Percentiles rank a stretch among this genome's conserved stretches.
Conservation (phyloP, 2,888 invertebrate genomes). For the Cordylochernes scorpioides region DNA sequence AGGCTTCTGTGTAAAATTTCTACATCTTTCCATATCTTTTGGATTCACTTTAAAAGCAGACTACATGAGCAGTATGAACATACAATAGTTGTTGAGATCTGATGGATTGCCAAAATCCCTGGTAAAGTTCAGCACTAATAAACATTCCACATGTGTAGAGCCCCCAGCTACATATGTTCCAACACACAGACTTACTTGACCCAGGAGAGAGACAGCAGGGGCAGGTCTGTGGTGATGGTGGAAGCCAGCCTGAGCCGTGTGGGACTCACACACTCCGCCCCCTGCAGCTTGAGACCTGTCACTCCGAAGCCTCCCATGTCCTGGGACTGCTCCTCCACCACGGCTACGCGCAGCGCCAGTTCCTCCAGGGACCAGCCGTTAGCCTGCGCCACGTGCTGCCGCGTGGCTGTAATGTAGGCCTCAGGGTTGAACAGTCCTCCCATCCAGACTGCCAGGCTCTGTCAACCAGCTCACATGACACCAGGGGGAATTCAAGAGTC, state of each 20-base stretch:
- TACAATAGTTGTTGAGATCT: no score
- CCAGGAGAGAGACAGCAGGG: conserved; percentile 69
- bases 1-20: no score
- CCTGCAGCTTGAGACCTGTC: conserved; percentile 69
- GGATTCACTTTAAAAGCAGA: no score
- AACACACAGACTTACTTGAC: conserved; percentile 31
- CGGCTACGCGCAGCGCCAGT: conserved; percentile 49
- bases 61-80: no score
- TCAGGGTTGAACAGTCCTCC: conserved; percentile 94
- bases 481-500: no score
- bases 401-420: conserved; percentile 92
- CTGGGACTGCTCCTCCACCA: conserved; percentile 15
- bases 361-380: conserved; percentile 83
- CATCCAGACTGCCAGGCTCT: conserved; percentile 74
- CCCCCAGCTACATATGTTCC: background rate
- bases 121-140: no score
- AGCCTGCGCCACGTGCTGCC: conserved; percentile 89
- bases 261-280: conserved; percentile 74
- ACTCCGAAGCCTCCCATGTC: conserved; percentile 27
- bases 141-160: no score
- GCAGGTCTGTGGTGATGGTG: conserved; percentile 78
- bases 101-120: no score
- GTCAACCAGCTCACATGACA: conserved; percentile 18
- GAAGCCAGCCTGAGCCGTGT: conserved; percentile 57
- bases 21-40: no score